These are phyloP conservation scores for Eristalinus sepulchralis DNA, from an alignment of 2,888 invertebrate species.

Conservation along the genomic window DNA sequence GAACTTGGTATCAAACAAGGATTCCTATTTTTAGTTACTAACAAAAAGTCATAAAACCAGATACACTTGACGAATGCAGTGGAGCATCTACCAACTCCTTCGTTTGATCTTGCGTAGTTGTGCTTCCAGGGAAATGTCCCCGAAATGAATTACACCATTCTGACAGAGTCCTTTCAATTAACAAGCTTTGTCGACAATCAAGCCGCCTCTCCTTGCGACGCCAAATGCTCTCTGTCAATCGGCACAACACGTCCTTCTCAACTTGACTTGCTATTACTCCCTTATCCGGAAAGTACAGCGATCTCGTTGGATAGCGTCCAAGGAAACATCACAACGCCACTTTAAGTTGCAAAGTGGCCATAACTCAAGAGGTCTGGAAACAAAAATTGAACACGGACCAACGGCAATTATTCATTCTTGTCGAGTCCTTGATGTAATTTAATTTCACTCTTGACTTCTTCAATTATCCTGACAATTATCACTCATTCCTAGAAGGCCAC, in stretches of 20 bases:
- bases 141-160: too few relatives aligned
- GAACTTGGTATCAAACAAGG: too few relatives aligned
- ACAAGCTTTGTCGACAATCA: not conserved
- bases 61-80: too few relatives aligned
- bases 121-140: too few relatives aligned
- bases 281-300: not conserved
- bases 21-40: too few relatives aligned
- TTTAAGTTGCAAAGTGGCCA: not conserved
- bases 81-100: too few relatives aligned
- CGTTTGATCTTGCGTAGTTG: too few relatives aligned
- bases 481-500: not conserved
- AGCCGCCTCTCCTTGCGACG: not conserved
- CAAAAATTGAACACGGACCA: not conserved
- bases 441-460: slow-evolving; percentile 56
- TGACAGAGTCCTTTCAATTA: too few relatives aligned
- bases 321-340: not conserved
- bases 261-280: not conserved
- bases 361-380: not conserved
- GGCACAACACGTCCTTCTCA: not conserved
- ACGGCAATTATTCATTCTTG: slow-evolving; percentile 12
- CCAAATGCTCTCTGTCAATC: not conserved
- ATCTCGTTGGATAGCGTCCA: not conserved
- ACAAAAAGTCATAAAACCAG: too few relatives aligned
- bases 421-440: slow-evolving; percentile 8
- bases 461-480: slow-evolving; percentile 34